Conservation (phyloP, 2,113 vertebrate species). For the Planiliza haematocheilus region DNA sequence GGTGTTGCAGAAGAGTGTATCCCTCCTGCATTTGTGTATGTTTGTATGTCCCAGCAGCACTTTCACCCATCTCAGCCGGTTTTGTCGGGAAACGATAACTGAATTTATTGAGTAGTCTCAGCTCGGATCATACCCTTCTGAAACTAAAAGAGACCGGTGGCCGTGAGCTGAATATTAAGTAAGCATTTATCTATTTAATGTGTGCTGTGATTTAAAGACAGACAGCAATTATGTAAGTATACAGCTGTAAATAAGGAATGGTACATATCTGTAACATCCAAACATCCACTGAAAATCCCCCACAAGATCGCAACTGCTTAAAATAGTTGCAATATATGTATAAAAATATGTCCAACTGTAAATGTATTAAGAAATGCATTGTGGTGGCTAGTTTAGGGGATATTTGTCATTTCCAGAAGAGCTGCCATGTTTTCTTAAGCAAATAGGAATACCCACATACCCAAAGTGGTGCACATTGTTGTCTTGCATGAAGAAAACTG, state of each 20-base stretch:
- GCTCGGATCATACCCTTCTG: not conserved
- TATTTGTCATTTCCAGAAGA: constrained; percentile 3
- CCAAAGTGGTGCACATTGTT: constrained; percentile 14
- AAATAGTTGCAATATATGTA: not conserved
- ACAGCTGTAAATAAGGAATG: too few species aligned
- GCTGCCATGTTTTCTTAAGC: constrained; percentile 16
- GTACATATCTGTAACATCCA: too few species aligned
- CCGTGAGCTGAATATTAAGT: not conserved
- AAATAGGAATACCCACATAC: constrained; percentile 9
- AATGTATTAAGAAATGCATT: not conserved
- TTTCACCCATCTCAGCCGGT: not conserved
- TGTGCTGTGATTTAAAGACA: not conserved
- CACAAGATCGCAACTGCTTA: not conserved
- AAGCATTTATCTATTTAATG: not conserved
- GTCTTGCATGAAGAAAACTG: constrained; percentile 27
- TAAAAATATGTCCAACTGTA: not conserved
- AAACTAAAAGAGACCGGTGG: not conserved
- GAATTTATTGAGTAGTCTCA: not conserved
- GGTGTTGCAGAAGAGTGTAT: too few species aligned
- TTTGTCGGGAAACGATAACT: not conserved
- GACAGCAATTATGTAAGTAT: not conserved
- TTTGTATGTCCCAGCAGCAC: not conserved
- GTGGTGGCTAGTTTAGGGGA: not conserved
- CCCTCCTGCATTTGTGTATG: not conserved
- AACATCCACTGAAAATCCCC: not conserved